phyloP scores from a whole-genome alignment of 2,113 vertebrate species.

The Odocoileus virginianus region DNA sequence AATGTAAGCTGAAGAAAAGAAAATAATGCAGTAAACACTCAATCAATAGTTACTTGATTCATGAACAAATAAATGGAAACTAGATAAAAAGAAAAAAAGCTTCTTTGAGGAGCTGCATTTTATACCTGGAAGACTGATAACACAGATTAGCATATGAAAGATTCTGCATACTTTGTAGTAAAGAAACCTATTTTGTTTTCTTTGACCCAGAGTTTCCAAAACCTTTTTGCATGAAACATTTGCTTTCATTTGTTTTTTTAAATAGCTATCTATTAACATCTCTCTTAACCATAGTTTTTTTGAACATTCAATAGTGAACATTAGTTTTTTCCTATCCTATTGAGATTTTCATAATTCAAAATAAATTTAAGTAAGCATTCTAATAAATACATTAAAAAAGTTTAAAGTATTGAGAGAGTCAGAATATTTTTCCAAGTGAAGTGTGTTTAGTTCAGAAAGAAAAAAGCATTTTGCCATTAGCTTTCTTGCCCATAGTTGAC shows the following conservation, averaged over 20 bases:
- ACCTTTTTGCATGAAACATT: background rate
- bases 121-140: background rate
- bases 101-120: background rate
- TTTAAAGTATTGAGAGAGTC: conserved; percentile 36
- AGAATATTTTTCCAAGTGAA: conserved; percentile 57
- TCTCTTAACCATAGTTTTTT: background rate
- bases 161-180: background rate
- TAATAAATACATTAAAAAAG: conserved; percentile 51
- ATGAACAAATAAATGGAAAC: background rate
- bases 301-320: background rate
- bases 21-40: background rate
- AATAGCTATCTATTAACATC: background rate
- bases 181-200: conserved; percentile 5
- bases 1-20: background rate
- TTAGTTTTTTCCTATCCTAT: background rate
- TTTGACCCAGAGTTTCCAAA: background rate
- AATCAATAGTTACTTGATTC: conserved; percentile 33
- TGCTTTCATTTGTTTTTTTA: conserved; percentile 9
- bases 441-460: conserved; percentile 39
- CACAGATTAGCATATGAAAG: conserved; percentile 56
- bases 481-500: conserved; percentile 60
- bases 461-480: conserved; percentile 42
- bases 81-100: background rate
- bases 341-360: conserved; percentile 38
- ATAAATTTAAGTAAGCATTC: conserved; percentile 45